Conservation (phyloP, 2,797 vertebrate genomes). For the Echiichthys vipera region DNA sequence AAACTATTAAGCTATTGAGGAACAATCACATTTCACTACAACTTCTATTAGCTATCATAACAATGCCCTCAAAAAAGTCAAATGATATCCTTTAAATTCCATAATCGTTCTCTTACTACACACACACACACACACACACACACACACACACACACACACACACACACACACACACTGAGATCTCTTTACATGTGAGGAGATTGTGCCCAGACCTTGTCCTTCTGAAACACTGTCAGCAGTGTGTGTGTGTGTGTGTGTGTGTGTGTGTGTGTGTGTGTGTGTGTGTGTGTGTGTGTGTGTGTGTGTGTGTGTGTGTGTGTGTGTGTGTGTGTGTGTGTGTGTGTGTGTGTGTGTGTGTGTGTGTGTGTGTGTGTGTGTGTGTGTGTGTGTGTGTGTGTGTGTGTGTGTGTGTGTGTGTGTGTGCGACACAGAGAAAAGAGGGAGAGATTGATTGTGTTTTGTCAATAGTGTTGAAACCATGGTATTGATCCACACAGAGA, state of each 20-base stretch:
- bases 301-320: background rate
- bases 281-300: background rate
- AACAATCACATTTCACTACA: background rate
- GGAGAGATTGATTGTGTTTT: constrained; percentile 66
- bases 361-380: background rate
- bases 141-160: too few relatives aligned
- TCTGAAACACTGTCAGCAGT: background rate
- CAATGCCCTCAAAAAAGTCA: background rate
- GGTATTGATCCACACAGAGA: constrained; percentile 65
- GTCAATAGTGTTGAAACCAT: constrained; percentile 59
- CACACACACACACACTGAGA: background rate
- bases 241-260: background rate
- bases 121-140: background rate
- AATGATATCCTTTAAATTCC: background rate
- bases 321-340: background rate
- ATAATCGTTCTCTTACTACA: background rate
- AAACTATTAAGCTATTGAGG: background rate
- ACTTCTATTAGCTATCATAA: background rate
- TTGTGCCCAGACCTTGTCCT: background rate
- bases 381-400: background rate
- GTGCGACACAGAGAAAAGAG: too few relatives aligned
- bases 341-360: background rate
- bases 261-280: background rate
- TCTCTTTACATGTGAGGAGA: background rate
- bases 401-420: background rate